These are phyloP conservation scores for Thunnus albacares DNA, from an alignment of 2,797 vertebrate species.

Conservation along the genomic window DNA sequence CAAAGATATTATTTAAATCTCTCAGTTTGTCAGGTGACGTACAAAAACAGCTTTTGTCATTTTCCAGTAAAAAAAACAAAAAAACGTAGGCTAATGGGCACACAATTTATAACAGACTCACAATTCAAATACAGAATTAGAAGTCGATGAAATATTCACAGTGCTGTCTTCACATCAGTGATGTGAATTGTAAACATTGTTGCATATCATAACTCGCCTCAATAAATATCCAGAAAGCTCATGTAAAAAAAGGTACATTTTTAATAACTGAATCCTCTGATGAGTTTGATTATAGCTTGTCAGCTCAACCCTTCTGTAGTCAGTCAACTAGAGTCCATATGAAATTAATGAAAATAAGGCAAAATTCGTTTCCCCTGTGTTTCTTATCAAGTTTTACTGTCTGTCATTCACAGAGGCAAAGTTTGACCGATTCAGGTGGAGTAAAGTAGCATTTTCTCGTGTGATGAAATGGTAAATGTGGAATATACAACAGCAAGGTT, in stretches of 20 bases:
- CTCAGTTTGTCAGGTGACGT: slow-evolving; percentile 43
- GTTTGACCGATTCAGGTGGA: slow-evolving; percentile 49
- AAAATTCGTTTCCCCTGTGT: slow-evolving; percentile 47
- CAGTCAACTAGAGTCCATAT: not conserved
- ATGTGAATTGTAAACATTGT: slow-evolving; percentile 83
- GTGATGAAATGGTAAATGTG: slow-evolving; percentile 48
- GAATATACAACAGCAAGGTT: slow-evolving; percentile 57
- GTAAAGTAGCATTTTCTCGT: slow-evolving; percentile 59
- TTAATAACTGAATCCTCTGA: slow-evolving; percentile 21
- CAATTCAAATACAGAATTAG: slow-evolving; percentile 68
- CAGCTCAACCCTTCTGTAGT: slow-evolving; percentile 1
- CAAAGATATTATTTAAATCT: slow-evolving; percentile 53
- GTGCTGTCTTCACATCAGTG: slow-evolving; percentile 78
- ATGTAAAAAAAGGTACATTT: slow-evolving; percentile 21
- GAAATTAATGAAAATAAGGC: slow-evolving; percentile 73
- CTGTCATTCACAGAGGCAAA: slow-evolving; percentile 40
- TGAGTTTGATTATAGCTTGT: slow-evolving; percentile 32
- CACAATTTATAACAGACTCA: slow-evolving; percentile 67
- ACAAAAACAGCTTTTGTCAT: slow-evolving; percentile 58
- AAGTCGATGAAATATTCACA: slow-evolving; percentile 81
- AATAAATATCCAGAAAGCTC: slow-evolving; percentile 74
- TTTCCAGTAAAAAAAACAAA: slow-evolving; percentile 55
- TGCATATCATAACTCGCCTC: slow-evolving; percentile 73
- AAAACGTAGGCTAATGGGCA: slow-evolving; percentile 44
- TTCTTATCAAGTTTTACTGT: slow-evolving; percentile 50